Evolutionary conservation across 2,113 vertebrate species (phyloP).

Genomic region (Mungos mungo): DNA sequence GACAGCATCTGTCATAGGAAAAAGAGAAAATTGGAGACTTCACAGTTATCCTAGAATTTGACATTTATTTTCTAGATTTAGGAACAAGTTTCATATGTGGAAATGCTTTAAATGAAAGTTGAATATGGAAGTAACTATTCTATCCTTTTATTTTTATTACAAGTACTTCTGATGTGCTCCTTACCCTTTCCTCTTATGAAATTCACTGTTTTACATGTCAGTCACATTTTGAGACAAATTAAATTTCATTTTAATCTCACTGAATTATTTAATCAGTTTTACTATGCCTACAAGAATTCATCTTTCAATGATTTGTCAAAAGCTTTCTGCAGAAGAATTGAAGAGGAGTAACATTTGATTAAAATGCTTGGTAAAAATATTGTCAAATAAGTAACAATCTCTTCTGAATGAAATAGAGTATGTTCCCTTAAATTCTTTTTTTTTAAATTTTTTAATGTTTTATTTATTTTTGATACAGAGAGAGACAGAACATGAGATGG

Average conservation of each 20-base stretch:
- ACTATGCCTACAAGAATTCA: not conserved
- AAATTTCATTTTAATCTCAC: slow-evolving; percentile 14
- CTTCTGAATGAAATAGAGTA: not conserved
- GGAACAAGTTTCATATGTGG: not conserved
- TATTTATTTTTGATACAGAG: no score
- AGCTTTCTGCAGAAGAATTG: not conserved
- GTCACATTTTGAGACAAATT: not conserved
- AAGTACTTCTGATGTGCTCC: not conserved
- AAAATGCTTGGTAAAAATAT: not conserved
- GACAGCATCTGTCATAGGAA: not conserved
- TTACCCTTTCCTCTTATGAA: not conserved
- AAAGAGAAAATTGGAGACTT: not conserved
- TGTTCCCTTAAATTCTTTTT: not conserved
- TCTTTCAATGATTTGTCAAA: not conserved
- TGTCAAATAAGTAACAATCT: not conserved
- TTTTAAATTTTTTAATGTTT: no score
- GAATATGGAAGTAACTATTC: not conserved
- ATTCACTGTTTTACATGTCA: not conserved
- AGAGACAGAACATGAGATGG: no score
- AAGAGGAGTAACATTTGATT: not conserved
- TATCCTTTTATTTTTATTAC: not conserved
- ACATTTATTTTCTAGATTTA: not conserved
- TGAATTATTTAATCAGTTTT: slow-evolving; percentile 11
- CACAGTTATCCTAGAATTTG: not conserved
- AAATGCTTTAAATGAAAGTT: not conserved